These are phyloP conservation scores for Hippoglossus hippoglossus DNA, from an alignment of 2,797 vertebrate genomes.

Conservation along the genomic window DNA sequence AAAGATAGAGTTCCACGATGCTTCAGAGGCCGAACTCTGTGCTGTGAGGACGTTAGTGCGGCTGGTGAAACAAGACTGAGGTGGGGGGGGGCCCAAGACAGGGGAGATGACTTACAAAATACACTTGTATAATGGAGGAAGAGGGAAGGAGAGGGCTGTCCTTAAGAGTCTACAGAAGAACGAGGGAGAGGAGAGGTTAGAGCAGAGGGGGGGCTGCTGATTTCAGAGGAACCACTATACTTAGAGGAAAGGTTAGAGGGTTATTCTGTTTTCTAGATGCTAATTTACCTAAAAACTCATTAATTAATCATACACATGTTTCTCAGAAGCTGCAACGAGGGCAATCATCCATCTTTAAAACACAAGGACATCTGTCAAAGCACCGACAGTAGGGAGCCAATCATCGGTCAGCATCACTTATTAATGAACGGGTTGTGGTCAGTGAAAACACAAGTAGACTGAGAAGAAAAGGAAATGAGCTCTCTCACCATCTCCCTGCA, in stretches of 20 bases:
- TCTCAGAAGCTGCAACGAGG: too few species aligned
- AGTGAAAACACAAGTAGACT: not conserved
- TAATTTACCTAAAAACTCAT: too few species aligned
- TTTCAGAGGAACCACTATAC: not conserved
- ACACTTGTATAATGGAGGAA: constrained; percentile 83
- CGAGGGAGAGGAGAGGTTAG: constrained; percentile 60
- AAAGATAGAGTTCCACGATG: not conserved
- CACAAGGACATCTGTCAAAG: too few species aligned
- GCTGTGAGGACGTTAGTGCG: constrained; percentile 33
- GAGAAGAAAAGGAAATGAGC: not conserved
- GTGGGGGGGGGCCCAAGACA: constrained; percentile 44
- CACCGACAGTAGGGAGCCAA: too few species aligned
- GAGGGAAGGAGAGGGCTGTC: constrained; percentile 81
- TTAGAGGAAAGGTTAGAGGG: constrained; percentile 46
- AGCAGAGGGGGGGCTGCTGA: constrained; percentile 1
- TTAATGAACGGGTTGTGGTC: not conserved
- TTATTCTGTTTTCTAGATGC: too few species aligned
- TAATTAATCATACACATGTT: too few species aligned
- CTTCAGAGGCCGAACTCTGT: not conserved
- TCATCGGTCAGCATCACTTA: not conserved
- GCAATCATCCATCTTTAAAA: too few species aligned
- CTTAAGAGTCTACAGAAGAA: constrained; percentile 93
- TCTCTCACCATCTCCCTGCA: constrained; percentile 96
- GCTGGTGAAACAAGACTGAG: constrained; percentile 22
- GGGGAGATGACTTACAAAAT: constrained; percentile 91